Conservation (phyloP, 2,797 vertebrate genomes). For the Peromyscus melanophrys region DNA sequence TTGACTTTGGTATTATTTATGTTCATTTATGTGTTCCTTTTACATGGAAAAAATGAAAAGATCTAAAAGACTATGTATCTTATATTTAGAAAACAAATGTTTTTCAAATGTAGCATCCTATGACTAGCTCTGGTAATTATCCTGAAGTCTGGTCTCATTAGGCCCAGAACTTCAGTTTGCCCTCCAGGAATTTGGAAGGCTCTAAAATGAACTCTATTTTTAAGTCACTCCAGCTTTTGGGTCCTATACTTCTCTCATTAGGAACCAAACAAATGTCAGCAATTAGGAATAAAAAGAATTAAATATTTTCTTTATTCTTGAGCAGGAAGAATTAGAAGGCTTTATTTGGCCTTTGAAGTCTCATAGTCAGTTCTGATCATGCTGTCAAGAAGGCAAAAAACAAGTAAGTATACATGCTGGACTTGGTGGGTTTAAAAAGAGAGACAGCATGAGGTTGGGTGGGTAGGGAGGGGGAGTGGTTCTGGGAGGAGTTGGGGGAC, state of each 20-base stretch:
- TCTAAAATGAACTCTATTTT: slow-evolving; percentile 61
- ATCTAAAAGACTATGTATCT: slow-evolving; percentile 52
- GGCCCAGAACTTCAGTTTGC: background rate
- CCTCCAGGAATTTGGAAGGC: slow-evolving; percentile 58
- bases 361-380: background rate
- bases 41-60: slow-evolving; percentile 45
- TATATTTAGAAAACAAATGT: slow-evolving; percentile 67
- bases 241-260: background rate
- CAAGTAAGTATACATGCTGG: background rate
- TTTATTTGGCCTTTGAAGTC: slow-evolving; percentile 55
- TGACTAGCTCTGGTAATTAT: slow-evolving; percentile 67
- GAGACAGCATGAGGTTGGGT: background rate
- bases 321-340: slow-evolving; percentile 6
- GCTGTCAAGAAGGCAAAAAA: background rate
- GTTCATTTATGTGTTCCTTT: slow-evolving; percentile 60
- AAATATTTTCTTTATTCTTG: slow-evolving; percentile 66
- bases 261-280: slow-evolving; percentile 56
- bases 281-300: slow-evolving; percentile 69
- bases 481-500: background rate
- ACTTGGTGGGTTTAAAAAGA: background rate
- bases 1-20: slow-evolving; percentile 70
- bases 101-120: slow-evolving; percentile 36
- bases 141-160: slow-evolving; percentile 51
- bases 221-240: slow-evolving; percentile 36
- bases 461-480: background rate